phyloP scores from a whole-genome alignment of 2,888 invertebrate genomes.

The Tipula unca region DNA sequence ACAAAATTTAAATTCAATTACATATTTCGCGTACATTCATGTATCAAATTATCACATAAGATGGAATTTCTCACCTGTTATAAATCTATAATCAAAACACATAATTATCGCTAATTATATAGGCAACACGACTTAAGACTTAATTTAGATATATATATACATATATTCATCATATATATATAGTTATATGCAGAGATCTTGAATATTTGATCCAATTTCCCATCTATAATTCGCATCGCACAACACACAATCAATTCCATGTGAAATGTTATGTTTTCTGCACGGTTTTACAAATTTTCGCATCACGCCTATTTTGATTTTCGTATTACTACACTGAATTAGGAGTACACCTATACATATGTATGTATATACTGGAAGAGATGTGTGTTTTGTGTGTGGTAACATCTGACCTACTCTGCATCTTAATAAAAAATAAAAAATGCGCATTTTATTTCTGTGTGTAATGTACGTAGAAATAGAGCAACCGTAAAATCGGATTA shows the following conservation, averaged over 20 bases:
- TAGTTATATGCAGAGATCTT: background rate
- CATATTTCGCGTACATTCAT: background rate
- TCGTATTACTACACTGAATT: background rate
- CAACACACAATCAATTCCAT: background rate
- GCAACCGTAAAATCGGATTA: slow-evolving; percentile 14
- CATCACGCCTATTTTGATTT: background rate
- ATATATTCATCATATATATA: too few species aligned
- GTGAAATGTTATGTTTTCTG: background rate
- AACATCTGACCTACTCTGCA: background rate
- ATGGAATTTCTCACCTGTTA: background rate
- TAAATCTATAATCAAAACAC: background rate
- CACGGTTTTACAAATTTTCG: background rate
- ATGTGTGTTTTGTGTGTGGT: too few species aligned
- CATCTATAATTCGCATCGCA: background rate
- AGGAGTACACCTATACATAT: background rate
- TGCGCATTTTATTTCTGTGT: background rate
- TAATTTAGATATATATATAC: too few species aligned
- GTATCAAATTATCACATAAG: background rate
- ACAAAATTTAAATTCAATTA: background rate
- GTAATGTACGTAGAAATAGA: background rate
- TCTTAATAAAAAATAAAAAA: background rate
- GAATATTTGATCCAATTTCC: background rate
- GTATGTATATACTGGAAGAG: too few species aligned
- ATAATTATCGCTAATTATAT: background rate
- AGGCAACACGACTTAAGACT: background rate